phyloP scores from a whole-genome alignment of 2,797 vertebrate genomes.

The Trachurus trachurus region DNA sequence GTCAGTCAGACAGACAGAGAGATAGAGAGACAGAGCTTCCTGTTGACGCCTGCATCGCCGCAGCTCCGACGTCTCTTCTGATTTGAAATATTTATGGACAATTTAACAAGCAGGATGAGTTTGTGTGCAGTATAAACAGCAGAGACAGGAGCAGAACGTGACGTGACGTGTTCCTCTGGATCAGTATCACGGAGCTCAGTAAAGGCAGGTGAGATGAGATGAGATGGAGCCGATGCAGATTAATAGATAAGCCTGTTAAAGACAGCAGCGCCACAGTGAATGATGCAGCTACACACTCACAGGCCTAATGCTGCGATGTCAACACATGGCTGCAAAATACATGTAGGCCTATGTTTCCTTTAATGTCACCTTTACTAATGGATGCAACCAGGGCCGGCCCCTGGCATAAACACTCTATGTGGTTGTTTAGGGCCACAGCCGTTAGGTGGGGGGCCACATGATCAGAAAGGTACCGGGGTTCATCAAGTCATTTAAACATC shows the following conservation, averaged over 20 bases:
- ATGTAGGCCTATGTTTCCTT: not conserved
- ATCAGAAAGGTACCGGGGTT: no score
- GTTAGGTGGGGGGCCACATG: no score
- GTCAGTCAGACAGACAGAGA: not conserved
- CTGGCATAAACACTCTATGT: no score
- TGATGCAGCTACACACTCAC: not conserved
- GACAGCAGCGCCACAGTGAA: not conserved
- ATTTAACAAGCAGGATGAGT: not conserved
- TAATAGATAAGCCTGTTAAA: slow-evolving; percentile 61
- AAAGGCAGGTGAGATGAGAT: not conserved
- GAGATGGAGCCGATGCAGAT: slow-evolving; percentile 53
- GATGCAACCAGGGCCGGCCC: no score
- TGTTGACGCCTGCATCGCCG: not conserved
- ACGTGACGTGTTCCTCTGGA: slow-evolving; percentile 10
- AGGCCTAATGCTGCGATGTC: not conserved
- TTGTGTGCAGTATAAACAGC: slow-evolving; percentile 11
- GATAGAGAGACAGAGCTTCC: not conserved
- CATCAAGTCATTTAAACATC: no score
- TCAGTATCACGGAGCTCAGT: not conserved
- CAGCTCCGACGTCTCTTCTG: not conserved
- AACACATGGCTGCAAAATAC: not conserved
- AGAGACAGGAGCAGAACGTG: not conserved
- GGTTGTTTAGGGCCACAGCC: no score
- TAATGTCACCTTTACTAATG: not conserved
- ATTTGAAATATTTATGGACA: not conserved